phyloP scores from a whole-genome alignment of 2,888 invertebrate species.

The Drosophila recens region DNA sequence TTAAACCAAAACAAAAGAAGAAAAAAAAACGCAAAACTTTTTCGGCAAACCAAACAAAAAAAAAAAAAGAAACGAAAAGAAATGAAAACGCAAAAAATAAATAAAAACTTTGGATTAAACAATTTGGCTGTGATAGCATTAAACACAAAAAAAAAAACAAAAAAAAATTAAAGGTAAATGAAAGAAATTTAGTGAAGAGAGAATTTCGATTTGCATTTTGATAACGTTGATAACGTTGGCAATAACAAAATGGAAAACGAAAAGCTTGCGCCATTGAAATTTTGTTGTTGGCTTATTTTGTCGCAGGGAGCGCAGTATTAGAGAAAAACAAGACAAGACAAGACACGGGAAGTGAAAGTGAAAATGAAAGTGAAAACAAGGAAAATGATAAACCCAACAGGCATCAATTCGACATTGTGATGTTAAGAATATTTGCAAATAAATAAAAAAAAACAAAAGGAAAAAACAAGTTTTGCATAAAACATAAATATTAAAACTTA shows the following conservation, averaged over 20 bases:
- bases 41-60: conserved; percentile 52
- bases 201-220: conserved; percentile 65
- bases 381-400: conserved; percentile 45
- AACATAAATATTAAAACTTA: conserved; percentile 36
- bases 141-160: conserved; percentile 57
- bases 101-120: conserved; percentile 83
- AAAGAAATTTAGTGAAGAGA: conserved; percentile 19
- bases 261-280: conserved; percentile 47
- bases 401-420: conserved; percentile 81
- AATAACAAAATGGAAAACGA: conserved; percentile 31
- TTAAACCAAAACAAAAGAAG: conserved; percentile 53
- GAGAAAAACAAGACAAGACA: conserved; percentile 41
- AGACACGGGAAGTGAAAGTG: conserved; percentile 5
- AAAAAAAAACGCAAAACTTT: conserved; percentile 61
- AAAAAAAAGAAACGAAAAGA: conserved; percentile 27
- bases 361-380: conserved; percentile 6
- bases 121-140: conserved; percentile 86
- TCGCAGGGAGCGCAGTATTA: conserved; percentile 76
- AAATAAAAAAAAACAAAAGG: conserved; percentile 3
- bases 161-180: conserved; percentile 12
- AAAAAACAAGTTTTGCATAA: conserved; percentile 47
- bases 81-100: conserved; percentile 26
- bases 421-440: conserved; percentile 73
- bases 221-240: conserved; percentile 31
- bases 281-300: conserved; percentile 77